Evolutionary conservation across 2,888 invertebrate genomes (phyloP).

Genomic region (Cryptocephalus primarius): DNA sequence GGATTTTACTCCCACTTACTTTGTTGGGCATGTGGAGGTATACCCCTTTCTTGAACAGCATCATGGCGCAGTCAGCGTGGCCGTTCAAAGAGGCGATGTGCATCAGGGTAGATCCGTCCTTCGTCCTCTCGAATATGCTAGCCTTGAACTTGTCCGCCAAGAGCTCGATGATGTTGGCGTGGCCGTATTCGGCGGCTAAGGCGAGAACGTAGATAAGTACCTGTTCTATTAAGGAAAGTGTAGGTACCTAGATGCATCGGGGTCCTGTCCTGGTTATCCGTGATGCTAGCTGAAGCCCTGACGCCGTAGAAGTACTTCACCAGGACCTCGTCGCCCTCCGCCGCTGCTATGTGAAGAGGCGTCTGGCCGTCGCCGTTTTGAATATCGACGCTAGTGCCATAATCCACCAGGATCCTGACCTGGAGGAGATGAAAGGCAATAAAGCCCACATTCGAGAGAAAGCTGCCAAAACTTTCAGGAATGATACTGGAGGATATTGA

Average conservation of each 20-base stretch:
- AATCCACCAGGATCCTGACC: constrained; percentile 79
- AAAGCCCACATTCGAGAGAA: neutral
- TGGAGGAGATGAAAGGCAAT: constrained; percentile 8
- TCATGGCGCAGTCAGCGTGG: constrained; percentile 96
- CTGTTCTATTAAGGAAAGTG: too few relatives aligned
- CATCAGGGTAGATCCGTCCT: constrained; percentile 97
- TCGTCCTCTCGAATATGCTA: constrained; percentile 90
- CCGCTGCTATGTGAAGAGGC: constrained; percentile 88
- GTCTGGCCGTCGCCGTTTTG: constrained; percentile 93
- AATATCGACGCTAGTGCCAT: constrained; percentile 83
- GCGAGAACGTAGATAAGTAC: constrained; percentile 59
- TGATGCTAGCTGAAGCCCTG: constrained; percentile 86
- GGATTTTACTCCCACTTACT: constrained; percentile 32
- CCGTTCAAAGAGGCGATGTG: constrained; percentile 96
- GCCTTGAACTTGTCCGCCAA: constrained; percentile 97
- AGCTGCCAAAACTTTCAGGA: too few relatives aligned
- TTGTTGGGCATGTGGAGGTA: constrained; percentile 99
- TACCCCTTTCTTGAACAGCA: constrained; percentile 96
- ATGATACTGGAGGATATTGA: too few relatives aligned
- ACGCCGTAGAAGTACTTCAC: constrained; percentile 94
- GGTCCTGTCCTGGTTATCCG: constrained; percentile 94
- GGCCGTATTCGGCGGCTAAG: constrained; percentile 88
- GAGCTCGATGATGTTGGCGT: constrained; percentile 89
- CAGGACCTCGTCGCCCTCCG: constrained; percentile 87
- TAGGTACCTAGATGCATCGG: constrained; percentile 40